Evolutionary conservation across 2,797 vertebrate species (phyloP).

Genomic region (Sebastes elongatus): DNA sequence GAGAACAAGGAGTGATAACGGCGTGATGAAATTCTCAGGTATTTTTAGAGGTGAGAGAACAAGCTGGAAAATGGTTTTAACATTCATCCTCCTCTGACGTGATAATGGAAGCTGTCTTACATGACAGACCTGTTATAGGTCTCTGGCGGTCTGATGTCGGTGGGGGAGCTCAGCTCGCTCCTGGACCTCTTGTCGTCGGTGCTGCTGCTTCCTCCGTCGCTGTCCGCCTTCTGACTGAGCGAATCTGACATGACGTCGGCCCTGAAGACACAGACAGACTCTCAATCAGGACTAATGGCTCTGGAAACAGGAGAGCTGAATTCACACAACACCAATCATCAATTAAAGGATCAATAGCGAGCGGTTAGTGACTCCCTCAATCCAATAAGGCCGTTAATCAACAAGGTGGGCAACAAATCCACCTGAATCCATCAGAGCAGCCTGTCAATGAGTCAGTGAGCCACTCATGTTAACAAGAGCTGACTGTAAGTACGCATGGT

Average conservation of each 20-base stretch:
- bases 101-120: conserved; percentile 64
- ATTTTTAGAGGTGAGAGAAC: conserved; percentile 56
- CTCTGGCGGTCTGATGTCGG: conserved; percentile 90
- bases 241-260: conserved; percentile 92
- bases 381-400: conserved; percentile 40
- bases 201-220: conserved; percentile 92
- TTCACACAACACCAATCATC: conserved; percentile 34
- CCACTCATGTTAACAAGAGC: background rate
- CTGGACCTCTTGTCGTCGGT: conserved; percentile 92
- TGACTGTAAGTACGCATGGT: background rate
- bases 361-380: conserved; percentile 20
- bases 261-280: conserved; percentile 71
- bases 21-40: conserved; percentile 3
- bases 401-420: conserved; percentile 25
- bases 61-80: background rate
- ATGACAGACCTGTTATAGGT: conserved; percentile 86
- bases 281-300: conserved; percentile 23
- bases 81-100: background rate
- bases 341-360: conserved; percentile 52
- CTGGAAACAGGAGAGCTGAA: conserved; percentile 17
- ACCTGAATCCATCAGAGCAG: conserved; percentile 18
- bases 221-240: conserved; percentile 94
- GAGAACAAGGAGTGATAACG: conserved; percentile 17
- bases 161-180: conserved; percentile 94
- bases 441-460: background rate